Percentiles rank a stretch among this genome's conserved stretches.
These are phyloP conservation scores for Zootoca vivipara DNA, from an alignment of 2,113 vertebrate genomes.

Conservation along the genomic window DNA sequence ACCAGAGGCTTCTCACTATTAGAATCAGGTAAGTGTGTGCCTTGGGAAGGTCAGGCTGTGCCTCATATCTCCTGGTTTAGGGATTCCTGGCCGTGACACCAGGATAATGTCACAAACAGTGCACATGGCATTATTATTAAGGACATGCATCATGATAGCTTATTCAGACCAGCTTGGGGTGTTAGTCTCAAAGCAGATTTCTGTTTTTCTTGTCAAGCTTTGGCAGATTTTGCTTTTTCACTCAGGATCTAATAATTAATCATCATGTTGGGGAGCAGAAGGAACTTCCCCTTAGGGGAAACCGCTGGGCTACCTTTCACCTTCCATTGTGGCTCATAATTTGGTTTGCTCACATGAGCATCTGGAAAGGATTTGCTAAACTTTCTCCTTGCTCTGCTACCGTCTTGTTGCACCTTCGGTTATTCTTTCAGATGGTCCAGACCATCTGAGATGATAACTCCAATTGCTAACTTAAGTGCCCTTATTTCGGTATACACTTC, in stretches of 20 bases:
- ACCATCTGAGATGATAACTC: too few relatives aligned
- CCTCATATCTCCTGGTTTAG: background rate
- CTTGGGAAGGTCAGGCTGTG: background rate
- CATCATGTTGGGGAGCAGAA: background rate
- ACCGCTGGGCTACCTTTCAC: background rate
- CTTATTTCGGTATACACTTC: background rate
- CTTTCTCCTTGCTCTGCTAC: background rate
- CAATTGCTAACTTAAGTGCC: background rate
- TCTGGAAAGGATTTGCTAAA: background rate
- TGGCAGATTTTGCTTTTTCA: background rate
- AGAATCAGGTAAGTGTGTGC: too few relatives aligned
- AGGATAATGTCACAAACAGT: background rate
- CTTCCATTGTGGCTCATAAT: too few relatives aligned
- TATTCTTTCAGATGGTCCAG: background rate
- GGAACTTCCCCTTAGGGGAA: background rate
- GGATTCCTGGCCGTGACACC: background rate
- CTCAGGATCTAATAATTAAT: background rate
- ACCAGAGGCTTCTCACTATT: background rate
- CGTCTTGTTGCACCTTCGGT: too few relatives aligned
- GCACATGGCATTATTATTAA: background rate
- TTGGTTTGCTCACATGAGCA: background rate
- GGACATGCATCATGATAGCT: background rate
- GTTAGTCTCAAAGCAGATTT: background rate
- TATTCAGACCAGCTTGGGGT: background rate
- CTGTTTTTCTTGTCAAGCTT: background rate